phyloP scores from a whole-genome alignment of 1,140 invertebrate genomes.

The Hyphantria cunea region DNA sequence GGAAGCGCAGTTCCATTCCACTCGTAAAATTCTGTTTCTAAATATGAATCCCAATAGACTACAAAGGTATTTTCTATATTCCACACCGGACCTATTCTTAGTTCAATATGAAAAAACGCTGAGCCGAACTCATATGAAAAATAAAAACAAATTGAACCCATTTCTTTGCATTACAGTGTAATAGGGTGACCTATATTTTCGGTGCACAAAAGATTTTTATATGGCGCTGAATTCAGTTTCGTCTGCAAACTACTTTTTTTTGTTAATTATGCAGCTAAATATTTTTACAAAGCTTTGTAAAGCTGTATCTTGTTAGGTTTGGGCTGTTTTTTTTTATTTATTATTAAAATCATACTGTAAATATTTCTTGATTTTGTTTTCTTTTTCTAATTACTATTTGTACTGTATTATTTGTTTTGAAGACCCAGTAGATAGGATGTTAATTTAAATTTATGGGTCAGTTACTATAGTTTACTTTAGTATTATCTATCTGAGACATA shows the following conservation, averaged over 20 bases:
- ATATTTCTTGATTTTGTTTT: too few relatives aligned
- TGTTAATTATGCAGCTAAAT: conserved; percentile 33
- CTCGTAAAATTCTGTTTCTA: background rate
- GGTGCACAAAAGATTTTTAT: conserved; percentile 53
- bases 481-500: too few relatives aligned
- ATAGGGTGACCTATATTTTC: conserved; percentile 55
- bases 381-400: too few relatives aligned
- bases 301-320: conserved; percentile 18
- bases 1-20: too few relatives aligned
- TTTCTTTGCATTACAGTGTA: conserved; percentile 36
- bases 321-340: too few relatives aligned
- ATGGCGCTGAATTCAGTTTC: conserved; percentile 45
- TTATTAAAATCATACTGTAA: too few relatives aligned
- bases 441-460: too few relatives aligned
- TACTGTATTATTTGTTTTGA: too few relatives aligned
- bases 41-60: background rate
- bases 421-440: too few relatives aligned
- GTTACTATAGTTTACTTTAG: too few relatives aligned
- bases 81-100: too few relatives aligned
- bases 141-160: conserved; percentile 1
- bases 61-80: background rate
- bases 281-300: conserved; percentile 28
- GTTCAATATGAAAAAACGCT: background rate
- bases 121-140: conserved; percentile 7
- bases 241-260: conserved; percentile 41